Base-by-base conservation (phyloP, 2,797 vertebrate species). In the Orestias chungarensis region DNA sequence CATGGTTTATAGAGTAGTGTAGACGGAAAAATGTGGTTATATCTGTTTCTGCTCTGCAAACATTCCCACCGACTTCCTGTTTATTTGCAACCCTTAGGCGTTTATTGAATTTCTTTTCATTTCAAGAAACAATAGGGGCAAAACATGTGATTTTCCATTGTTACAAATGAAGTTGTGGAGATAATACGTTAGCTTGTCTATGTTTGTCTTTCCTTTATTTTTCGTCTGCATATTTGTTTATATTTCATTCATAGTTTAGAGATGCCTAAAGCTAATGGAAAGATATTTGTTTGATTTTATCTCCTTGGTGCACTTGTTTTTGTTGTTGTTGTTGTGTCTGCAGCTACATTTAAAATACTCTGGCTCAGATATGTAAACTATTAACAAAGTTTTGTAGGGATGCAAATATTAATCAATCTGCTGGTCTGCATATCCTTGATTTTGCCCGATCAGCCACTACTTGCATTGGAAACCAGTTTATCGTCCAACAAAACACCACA, bases 1-100 rank as follows among this genome's bases (percentile, higher is more conserved):
- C 87, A 87, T 76, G 82, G 69, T 68, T 25, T 75, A 82, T 73
- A 74, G 71, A 75, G 79, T 75, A 80, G 79, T 43, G 27, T 27
- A 40, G 67, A 46, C 4, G 7, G 43, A 71, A 54, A 84, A 82
- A 68, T 59, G 12, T 43, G 62, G 64, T 78, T 6, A 8, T 75
- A 82, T 83, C 78, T 84, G 73, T 59, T 71, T 82, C 54, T 81
- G 33, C 65, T 76, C 42, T 29, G 18, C 50, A 70, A 55, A 74
- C 75, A 79, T 54, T 71, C 68, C n/a, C 47, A 79, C 73, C 72
- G 40, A 73, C 68, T 73, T 68, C 67, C 59, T 74, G 74, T 78
- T 82, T 66, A 68, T 83, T 77, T 81, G 76, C 83, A 67, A 73
- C 59, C 38, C 35, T 49, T 23, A 15, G 64, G 55, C 12, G 49